phyloP scores from a whole-genome alignment of 2,888 invertebrate species.

The Drosophila mercatorum region DNA sequence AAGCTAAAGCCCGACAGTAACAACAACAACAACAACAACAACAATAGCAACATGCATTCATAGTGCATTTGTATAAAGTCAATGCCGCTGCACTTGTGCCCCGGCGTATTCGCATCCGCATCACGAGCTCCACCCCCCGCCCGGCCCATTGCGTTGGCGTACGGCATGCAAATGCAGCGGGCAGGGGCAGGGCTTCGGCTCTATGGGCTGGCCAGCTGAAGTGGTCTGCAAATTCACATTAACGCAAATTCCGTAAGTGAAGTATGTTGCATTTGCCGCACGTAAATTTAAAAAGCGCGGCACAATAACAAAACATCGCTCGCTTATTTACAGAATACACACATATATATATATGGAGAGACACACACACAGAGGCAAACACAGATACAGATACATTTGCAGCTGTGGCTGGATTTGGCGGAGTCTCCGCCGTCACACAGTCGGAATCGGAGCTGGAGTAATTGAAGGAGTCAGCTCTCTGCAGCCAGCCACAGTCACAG shows the following conservation, averaged over 20 bases:
- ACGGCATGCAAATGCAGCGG: conserved; percentile 61
- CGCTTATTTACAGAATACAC: conserved; percentile 57
- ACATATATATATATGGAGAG: background rate
- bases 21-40: conserved; percentile 21
- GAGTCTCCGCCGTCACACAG: conserved; percentile 15
- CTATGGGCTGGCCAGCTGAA: conserved; percentile 60
- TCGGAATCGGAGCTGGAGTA: conserved; percentile 38
- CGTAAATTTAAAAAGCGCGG: conserved; percentile 80
- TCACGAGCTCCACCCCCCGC: conserved; percentile 16
- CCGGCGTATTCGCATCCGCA: conserved; percentile 32
- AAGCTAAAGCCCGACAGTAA: conserved; percentile 1
- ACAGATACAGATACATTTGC: conserved; percentile 37
- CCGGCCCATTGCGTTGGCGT: conserved; percentile 27
- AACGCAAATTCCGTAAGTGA: conserved; percentile 81
- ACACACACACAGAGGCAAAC: background rate
- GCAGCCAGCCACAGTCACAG: conserved; percentile 16
- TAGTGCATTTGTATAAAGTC: conserved; percentile 74
- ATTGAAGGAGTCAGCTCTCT: conserved; percentile 47
- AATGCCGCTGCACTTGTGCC: conserved; percentile 78
- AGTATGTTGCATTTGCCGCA: conserved; percentile 81
- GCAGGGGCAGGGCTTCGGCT: background rate
- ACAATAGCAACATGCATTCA: conserved; percentile 70
- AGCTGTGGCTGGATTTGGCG: conserved; percentile 46
- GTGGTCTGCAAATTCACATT: conserved; percentile 82
- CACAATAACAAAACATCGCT: conserved; percentile 75